Evolutionary conservation across 2,888 invertebrate genomes (phyloP).

Genomic region (Acronicta aceris): DNA sequence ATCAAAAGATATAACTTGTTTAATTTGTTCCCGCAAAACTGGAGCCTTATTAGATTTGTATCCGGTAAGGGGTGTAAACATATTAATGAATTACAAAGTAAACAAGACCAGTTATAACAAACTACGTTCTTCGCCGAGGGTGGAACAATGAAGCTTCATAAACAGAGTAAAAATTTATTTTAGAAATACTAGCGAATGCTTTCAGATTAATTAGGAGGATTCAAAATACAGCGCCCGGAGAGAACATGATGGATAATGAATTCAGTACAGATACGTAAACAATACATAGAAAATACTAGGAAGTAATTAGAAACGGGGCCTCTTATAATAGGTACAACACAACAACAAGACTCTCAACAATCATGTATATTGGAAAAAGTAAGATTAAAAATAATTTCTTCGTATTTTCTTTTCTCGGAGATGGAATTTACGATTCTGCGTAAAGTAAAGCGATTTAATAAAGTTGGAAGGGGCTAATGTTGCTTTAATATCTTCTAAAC

Average conservation of each 20-base stretch:
- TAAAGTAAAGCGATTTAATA: too few relatives aligned
- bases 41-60: conserved; percentile 9
- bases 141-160: conserved; percentile 13
- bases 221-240: conserved; percentile 33
- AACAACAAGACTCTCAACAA: background rate
- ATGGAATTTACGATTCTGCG: too few relatives aligned
- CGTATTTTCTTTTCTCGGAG: background rate
- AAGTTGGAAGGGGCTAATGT: too few relatives aligned
- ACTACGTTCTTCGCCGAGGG: background rate
- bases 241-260: conserved; percentile 33
- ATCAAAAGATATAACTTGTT: conserved; percentile 73
- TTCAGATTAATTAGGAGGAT: conserved; percentile 53
- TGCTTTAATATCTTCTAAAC: too few relatives aligned
- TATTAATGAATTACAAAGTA: conserved; percentile 3
- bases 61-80: background rate
- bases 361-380: background rate
- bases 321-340: conserved; percentile 3
- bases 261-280: conserved; percentile 8
- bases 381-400: background rate
- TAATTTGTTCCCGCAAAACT: conserved; percentile 54
- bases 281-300: conserved; percentile 5
- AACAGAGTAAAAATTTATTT: conserved; percentile 33
- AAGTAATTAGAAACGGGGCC: conserved; percentile 16
- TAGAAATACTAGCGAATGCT: conserved; percentile 45
- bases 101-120: background rate